Evolutionary conservation across 2,113 vertebrate species (phyloP).

Genomic region (Xiphophorus hellerii): DNA sequence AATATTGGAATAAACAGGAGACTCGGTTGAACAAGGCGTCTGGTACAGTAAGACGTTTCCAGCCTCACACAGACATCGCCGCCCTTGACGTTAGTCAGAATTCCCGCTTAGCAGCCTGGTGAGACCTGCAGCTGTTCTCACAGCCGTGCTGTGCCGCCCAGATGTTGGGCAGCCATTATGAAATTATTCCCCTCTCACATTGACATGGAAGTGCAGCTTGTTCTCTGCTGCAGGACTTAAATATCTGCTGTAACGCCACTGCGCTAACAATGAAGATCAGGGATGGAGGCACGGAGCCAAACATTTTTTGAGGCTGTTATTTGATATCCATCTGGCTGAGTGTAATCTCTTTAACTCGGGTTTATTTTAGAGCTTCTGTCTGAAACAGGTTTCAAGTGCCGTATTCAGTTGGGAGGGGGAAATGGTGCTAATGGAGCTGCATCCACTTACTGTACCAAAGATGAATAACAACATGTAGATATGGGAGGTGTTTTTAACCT

Average conservation of each 20-base stretch:
- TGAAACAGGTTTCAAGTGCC: slow-evolving; percentile 55
- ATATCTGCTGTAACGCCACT: slow-evolving; percentile 72
- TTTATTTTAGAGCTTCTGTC: slow-evolving; percentile 57
- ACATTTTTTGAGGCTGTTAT: slow-evolving; percentile 52
- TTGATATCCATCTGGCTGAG: slow-evolving; percentile 76
- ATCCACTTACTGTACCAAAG: slow-evolving; percentile 47
- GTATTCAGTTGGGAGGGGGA: slow-evolving; percentile 33
- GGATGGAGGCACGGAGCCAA: slow-evolving; percentile 51
- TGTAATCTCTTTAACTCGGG: slow-evolving; percentile 67
- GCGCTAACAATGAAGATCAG: slow-evolving; percentile 70
- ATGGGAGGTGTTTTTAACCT: slow-evolving; percentile 27
- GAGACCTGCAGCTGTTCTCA: slow-evolving; percentile 68
- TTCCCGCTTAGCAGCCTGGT: slow-evolving; percentile 48
- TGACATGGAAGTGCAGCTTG: slow-evolving; percentile 67
- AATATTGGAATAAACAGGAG: slow-evolving; percentile 1
- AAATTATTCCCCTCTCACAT: slow-evolving; percentile 77
- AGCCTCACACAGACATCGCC: slow-evolving; percentile 40
- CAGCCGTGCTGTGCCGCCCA: slow-evolving; percentile 63
- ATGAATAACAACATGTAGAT: slow-evolving; percentile 35
- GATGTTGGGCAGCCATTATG: slow-evolving; percentile 79
- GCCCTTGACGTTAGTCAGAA: slow-evolving; percentile 54
- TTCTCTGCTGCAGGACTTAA: slow-evolving; percentile 68
- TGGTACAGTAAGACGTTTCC: slow-evolving; percentile 38
- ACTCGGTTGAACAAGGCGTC: slow-evolving; percentile 7
- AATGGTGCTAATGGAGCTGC: slow-evolving; percentile 35